phyloP scores from a whole-genome alignment of 2,113 vertebrate genomes.

The Semicossyphus pulcher region DNA sequence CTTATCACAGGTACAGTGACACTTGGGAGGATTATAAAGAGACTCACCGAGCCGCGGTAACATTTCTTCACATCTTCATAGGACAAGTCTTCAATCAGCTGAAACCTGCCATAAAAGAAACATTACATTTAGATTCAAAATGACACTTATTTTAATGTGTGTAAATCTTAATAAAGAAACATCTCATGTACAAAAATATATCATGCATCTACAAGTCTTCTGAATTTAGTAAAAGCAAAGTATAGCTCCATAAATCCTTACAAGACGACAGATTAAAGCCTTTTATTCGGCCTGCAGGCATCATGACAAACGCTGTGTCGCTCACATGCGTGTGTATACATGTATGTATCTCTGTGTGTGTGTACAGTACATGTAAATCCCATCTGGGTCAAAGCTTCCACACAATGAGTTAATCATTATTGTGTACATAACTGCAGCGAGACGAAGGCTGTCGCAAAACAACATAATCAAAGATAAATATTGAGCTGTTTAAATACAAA shows the following conservation, averaged over 20 bases:
- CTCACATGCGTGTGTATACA: background rate
- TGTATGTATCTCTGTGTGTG: background rate
- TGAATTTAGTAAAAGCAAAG: no score
- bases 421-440: constrained; percentile 25
- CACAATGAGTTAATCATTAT: constrained; percentile 36
- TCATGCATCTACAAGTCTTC: background rate
- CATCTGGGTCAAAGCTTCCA: constrained; percentile 39
- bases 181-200: no score
- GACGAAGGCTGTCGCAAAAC: constrained; percentile 21
- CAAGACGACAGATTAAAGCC: background rate
- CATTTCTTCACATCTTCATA: constrained; percentile 82
- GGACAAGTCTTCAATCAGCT: constrained; percentile 77
- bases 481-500: constrained; percentile 47
- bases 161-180: no score
- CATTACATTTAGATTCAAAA: background rate
- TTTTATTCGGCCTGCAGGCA: background rate
- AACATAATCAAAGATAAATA: constrained; percentile 46
- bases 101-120: constrained; percentile 65
- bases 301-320: constrained; percentile 22
- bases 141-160: no score
- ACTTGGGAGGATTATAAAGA: background rate
- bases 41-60: constrained; percentile 79
- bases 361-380: constrained; percentile 15
- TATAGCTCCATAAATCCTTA: no score
- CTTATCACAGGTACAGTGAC: background rate